These are phyloP conservation scores for Hyphantria cunea DNA, from an alignment of 1,140 invertebrate species.

Conservation along the genomic window DNA sequence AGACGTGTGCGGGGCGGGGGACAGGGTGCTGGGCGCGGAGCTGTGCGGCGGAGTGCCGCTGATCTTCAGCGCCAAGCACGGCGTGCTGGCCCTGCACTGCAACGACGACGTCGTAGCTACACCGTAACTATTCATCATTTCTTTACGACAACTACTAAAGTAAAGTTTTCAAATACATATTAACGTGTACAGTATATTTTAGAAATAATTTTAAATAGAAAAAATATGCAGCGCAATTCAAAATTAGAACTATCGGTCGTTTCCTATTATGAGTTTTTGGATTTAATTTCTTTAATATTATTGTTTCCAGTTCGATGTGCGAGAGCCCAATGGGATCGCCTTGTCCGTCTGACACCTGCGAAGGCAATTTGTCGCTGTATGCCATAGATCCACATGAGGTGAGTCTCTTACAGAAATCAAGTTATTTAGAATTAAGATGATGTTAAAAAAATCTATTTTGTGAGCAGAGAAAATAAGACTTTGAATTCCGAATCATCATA, in stretches of 20 bases:
- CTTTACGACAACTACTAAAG: background rate
- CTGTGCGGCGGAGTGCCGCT: conserved; percentile 82
- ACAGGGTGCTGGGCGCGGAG: conserved; percentile 87
- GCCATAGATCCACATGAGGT: conserved; percentile 89
- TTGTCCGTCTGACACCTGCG: conserved; percentile 72
- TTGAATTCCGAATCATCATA: too few species aligned
- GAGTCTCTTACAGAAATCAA: conserved; percentile 24
- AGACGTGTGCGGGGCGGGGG: conserved; percentile 63
- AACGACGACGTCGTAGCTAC: conserved; percentile 25
- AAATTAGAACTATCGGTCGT: too few species aligned
- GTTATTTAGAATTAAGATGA: too few species aligned
- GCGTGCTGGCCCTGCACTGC: conserved; percentile 82
- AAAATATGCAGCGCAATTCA: too few species aligned
- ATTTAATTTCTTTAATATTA: too few species aligned
- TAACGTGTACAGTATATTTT: too few species aligned
- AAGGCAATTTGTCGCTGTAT: conserved; percentile 85
- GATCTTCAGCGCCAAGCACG: conserved; percentile 84
- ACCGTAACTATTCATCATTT: conserved; percentile 34
- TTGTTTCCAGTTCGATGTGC: conserved; percentile 51
- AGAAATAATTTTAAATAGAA: too few species aligned
- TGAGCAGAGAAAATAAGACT: too few species aligned
- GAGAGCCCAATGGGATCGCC: conserved; percentile 71
- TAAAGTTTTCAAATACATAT: too few species aligned
- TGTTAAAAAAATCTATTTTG: too few species aligned
- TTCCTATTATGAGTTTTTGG: too few species aligned